These are phyloP conservation scores for Calliphora vomitoria DNA, from an alignment of 2,888 invertebrate species.

Conservation along the genomic window DNA sequence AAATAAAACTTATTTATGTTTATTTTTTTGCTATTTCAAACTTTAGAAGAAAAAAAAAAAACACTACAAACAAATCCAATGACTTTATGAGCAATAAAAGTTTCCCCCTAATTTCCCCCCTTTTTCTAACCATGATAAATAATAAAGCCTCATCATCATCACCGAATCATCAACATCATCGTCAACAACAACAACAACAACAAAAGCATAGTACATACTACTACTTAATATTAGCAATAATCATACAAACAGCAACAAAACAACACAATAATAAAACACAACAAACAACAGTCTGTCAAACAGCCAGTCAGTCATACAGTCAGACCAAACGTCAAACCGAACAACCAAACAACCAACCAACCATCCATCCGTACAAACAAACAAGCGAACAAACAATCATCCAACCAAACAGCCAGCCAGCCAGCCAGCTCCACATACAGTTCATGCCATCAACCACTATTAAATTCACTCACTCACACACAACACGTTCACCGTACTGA, in stretches of 20 bases:
- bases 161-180: slow-evolving; percentile 32
- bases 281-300: slow-evolving; percentile 35
- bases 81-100: slow-evolving; percentile 48
- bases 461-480: slow-evolving; percentile 77
- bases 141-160: slow-evolving; percentile 32
- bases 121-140: neutral
- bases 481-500: slow-evolving; percentile 71
- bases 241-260: slow-evolving; percentile 43
- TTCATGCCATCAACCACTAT: slow-evolving; percentile 63
- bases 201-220: slow-evolving; percentile 2
- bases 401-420: slow-evolving; percentile 1
- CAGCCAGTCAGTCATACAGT: slow-evolving; percentile 10
- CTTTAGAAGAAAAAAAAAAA: slow-evolving; percentile 13
- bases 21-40: slow-evolving; percentile 27
- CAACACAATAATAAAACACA: slow-evolving; percentile 50
- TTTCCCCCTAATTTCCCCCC: neutral
- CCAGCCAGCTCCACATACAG: slow-evolving; percentile 44
- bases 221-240: slow-evolving; percentile 58
- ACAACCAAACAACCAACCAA: slow-evolving; percentile 45
- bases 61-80: slow-evolving; percentile 25
- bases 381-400: neutral
- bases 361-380: slow-evolving; percentile 1
- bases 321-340: slow-evolving; percentile 30
- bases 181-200: slow-evolving; percentile 25
- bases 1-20: neutral